Conservation (phyloP, 1,140 invertebrate species). For the Colletes gigas region DNA sequence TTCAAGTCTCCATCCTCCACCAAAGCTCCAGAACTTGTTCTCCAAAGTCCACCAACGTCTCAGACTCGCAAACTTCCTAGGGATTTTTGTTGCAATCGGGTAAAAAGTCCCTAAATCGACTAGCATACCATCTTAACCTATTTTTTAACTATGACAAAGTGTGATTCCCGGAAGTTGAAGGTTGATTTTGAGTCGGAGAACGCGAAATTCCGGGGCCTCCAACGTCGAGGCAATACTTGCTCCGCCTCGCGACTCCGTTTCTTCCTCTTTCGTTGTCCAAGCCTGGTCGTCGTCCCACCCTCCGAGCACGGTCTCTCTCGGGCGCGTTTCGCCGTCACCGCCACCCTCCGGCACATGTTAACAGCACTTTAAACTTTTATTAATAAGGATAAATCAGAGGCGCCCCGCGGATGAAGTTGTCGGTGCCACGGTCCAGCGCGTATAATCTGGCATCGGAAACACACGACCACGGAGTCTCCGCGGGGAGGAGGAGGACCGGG, state of each 20-base stretch:
- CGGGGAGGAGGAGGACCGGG: constrained; percentile 23
- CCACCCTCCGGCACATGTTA: constrained; percentile 70
- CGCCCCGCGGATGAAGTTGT: constrained; percentile 80
- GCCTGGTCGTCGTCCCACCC: constrained; percentile 10
- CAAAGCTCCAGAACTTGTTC: too few relatives aligned
- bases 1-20: too few relatives aligned
- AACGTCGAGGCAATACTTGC: constrained; percentile 54
- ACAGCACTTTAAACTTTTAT: constrained; percentile 79
- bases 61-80: too few relatives aligned
- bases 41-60: too few relatives aligned
- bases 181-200: background rate
- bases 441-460: constrained; percentile 64
- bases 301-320: constrained; percentile 13
- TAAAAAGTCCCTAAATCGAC: too few relatives aligned
- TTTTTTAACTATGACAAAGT: too few relatives aligned
- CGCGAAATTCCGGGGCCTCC: background rate
- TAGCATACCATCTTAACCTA: too few relatives aligned
- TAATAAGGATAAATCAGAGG: constrained; percentile 81
- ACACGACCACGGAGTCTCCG: constrained; percentile 7
- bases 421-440: constrained; percentile 69
- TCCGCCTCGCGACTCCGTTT: constrained; percentile 30
- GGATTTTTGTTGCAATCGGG: too few relatives aligned
- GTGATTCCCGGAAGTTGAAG: background rate
- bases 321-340: constrained; percentile 31
- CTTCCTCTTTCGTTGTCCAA: constrained; percentile 22